Evolutionary conservation across 2,888 invertebrate species (phyloP).

Genomic region (Yponomeuta evonymella): DNA sequence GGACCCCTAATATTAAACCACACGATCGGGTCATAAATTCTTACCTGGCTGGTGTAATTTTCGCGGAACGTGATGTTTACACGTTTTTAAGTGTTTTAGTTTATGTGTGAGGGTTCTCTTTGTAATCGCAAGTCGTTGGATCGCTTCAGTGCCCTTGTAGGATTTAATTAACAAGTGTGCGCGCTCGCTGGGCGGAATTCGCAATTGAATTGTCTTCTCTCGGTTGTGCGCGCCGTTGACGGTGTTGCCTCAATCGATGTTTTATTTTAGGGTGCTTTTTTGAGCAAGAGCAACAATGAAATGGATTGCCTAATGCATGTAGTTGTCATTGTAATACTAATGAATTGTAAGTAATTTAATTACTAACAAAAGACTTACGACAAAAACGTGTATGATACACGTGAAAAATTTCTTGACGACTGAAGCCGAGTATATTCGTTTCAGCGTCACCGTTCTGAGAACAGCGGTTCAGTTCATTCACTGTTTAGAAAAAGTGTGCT

Average conservation of each 20-base stretch:
- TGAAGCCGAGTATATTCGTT: too few species aligned
- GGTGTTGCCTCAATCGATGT: not conserved
- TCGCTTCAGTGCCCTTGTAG: not conserved
- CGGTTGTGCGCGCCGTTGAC: not conserved
- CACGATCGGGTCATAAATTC: conserved; percentile 65
- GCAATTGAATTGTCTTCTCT: not conserved
- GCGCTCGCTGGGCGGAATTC: not conserved
- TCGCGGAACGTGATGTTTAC: conserved; percentile 49
- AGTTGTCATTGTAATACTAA: too few species aligned
- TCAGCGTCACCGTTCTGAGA: too few species aligned
- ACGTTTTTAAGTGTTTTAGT: conserved; percentile 39
- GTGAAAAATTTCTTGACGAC: too few species aligned
- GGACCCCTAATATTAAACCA: conserved; percentile 68
- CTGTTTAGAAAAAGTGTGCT: too few species aligned
- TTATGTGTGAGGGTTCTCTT: conserved; percentile 9
- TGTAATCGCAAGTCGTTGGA: conserved; percentile 4
- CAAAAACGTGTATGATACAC: too few species aligned
- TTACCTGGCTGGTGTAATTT: conserved; percentile 54
- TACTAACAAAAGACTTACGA: too few species aligned
- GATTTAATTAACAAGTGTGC: conserved; percentile 9
- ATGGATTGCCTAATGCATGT: too few species aligned
- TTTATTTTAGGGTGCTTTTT: too few species aligned
- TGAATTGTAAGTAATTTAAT: too few species aligned
- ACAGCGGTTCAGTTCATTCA: too few species aligned
- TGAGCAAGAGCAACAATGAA: too few species aligned